Evolutionary conservation across 1,140 invertebrate species (phyloP), one percentile per base, ranked within the genome.

Genomic region (Brachionus sp.): DNA sequence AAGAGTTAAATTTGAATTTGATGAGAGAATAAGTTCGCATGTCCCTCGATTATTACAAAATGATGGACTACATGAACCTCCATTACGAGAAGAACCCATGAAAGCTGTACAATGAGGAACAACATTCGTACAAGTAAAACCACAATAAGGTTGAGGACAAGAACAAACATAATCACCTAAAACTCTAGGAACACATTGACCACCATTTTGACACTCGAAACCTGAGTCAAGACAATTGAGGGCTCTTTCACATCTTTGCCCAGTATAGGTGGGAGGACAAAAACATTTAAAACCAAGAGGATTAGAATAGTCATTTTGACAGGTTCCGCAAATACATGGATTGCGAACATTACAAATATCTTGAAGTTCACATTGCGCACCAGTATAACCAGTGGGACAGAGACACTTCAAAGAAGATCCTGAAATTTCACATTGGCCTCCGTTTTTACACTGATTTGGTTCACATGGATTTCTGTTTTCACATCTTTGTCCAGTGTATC

Each of bases 401-500:
- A 44, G n/a, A 68, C 80, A 83, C 19, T 68, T 29, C 9, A 68
- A 16, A 25, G 46, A 23, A 5, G 6, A 10, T 0, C 50, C 46
- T 12, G 16, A 9, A 16, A 16, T 0, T 35, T 33, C 6, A 66
- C 77, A 80, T 80, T 80, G 77, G 37, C 50, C 77, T 6, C 77
- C 77, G 46, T 80, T 80, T 29, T 62, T 39, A 80, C 80, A 82
- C 50, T 4, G 10, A 25, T 5, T 64, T 44, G n/a, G 35, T 13
- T 29, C 29, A 16, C 78, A 82, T 6, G 37, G 57, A 57, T 64
- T 35, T n/a, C 19, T 12, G 12, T 77, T 70, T 39, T 84, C 83
- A 68, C 84, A 84, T 42, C 37, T 42, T 50, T 66, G 35, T 9
- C 84, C 84, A 6, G 53, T 46, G 44, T 37, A 84, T 16, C 83